These are phyloP conservation scores for Onychostoma macrolepis DNA, from an alignment of 2,113 vertebrate genomes.

Conservation along the genomic window DNA sequence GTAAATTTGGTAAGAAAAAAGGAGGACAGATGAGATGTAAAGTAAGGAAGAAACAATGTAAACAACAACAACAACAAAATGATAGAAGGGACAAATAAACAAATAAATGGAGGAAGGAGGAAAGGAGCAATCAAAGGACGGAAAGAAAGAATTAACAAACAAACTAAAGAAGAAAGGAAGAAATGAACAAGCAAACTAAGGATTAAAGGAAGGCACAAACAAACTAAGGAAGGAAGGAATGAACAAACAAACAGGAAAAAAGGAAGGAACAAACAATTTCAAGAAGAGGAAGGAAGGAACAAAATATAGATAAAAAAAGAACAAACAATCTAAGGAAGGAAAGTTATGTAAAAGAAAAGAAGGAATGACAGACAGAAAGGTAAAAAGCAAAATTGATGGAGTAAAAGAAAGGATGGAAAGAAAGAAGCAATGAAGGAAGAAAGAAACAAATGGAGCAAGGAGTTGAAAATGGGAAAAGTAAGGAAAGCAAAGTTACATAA, in stretches of 20 bases:
- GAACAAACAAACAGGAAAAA: not conserved
- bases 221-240: too few species aligned
- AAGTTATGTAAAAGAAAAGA: not conserved
- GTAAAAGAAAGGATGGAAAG: not conserved
- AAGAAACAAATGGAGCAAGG: not conserved
- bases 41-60: not conserved
- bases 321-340: not conserved
- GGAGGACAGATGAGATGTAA: not conserved
- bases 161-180: not conserved
- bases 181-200: not conserved
- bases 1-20: not conserved
- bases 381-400: not conserved
- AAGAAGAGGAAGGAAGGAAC: not conserved
- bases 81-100: too few species aligned
- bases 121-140: not conserved
- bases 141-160: not conserved
- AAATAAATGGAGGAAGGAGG: too few species aligned
- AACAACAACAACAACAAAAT: too few species aligned
- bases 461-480: not conserved
- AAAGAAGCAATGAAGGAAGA: not conserved
- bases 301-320: conserved; percentile 2
- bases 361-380: not conserved
- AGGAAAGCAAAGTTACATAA: not conserved
- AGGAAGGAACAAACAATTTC: not conserved
- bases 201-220: not conserved